Evolutionary conservation across 2,888 invertebrate genomes (phyloP).

Genomic region (Pediacus dermestoides): DNA sequence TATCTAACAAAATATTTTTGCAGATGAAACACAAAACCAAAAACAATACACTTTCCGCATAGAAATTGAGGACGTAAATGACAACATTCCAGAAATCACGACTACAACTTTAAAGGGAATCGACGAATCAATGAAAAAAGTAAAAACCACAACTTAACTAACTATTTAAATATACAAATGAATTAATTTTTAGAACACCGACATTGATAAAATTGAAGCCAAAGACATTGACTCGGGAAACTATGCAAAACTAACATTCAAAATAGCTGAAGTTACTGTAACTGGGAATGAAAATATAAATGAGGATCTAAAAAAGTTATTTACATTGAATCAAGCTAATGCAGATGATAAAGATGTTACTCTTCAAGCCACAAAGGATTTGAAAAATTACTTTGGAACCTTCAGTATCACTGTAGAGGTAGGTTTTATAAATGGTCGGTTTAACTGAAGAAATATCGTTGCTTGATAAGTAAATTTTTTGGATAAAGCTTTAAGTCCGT

Average conservation of each 20-base stretch:
- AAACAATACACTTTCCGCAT: conserved; percentile 52
- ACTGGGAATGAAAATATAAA: conserved; percentile 47
- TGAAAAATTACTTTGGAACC: conserved; percentile 58
- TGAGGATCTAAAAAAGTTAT: conserved; percentile 44
- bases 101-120: conserved; percentile 4
- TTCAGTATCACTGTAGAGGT: conserved; percentile 55
- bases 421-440: no score
- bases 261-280: conserved; percentile 33
- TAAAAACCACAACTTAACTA: conserved; percentile 1
- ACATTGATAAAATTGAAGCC: conserved; percentile 28
- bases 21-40: conserved; percentile 42
- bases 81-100: conserved; percentile 53
- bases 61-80: conserved; percentile 59
- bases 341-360: conserved; percentile 36
- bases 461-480: no score
- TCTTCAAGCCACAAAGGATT: conserved; percentile 44
- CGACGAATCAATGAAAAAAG: conserved; percentile 17
- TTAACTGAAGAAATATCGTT: no score
- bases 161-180: no score
- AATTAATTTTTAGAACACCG: no score
- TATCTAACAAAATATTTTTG: conserved; percentile 16
- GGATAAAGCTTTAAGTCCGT: no score
- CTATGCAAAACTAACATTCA: conserved; percentile 35
- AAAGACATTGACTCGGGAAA: conserved; percentile 26
- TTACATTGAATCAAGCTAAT: no score